Evolutionary conservation across 2,888 invertebrate species (phyloP).

Genomic region (Spodoptera picta): DNA sequence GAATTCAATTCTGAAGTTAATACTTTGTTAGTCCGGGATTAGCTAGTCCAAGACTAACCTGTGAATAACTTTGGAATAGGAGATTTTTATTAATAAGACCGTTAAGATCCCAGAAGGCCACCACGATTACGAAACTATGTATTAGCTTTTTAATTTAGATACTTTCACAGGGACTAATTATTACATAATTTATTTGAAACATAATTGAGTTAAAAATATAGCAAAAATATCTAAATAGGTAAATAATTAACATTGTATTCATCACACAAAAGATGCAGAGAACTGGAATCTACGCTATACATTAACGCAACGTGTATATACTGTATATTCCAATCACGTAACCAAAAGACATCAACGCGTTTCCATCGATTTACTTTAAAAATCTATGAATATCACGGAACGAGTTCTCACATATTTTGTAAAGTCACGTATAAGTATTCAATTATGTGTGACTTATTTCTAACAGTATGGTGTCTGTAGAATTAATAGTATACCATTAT

Average conservation of each 20-base stretch:
- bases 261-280: too few relatives aligned
- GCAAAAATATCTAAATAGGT: background rate
- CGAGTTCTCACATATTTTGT: conserved; percentile 42
- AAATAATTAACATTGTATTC: too few relatives aligned
- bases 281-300: conserved; percentile 5
- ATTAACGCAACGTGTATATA: conserved; percentile 30
- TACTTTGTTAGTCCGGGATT: too few relatives aligned
- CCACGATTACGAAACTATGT: too few relatives aligned
- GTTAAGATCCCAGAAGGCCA: too few relatives aligned
- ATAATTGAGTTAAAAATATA: background rate
- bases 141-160: too few relatives aligned
- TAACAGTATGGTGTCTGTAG: conserved; percentile 25
- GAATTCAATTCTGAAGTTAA: too few relatives aligned
- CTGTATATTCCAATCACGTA: conserved; percentile 46
- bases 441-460: conserved; percentile 37
- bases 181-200: too few relatives aligned
- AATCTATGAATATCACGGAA: conserved; percentile 39
- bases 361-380: conserved; percentile 50
- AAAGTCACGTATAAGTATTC: conserved; percentile 40
- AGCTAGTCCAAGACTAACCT: too few relatives aligned
- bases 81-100: too few relatives aligned
- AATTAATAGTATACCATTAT: conserved; percentile 31
- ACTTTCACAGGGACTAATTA: too few relatives aligned
- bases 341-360: conserved; percentile 43
- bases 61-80: too few relatives aligned